These are phyloP conservation scores for Pogonomyrmex californicus DNA, from an alignment of 1,140 invertebrate species.

Conservation along the genomic window DNA sequence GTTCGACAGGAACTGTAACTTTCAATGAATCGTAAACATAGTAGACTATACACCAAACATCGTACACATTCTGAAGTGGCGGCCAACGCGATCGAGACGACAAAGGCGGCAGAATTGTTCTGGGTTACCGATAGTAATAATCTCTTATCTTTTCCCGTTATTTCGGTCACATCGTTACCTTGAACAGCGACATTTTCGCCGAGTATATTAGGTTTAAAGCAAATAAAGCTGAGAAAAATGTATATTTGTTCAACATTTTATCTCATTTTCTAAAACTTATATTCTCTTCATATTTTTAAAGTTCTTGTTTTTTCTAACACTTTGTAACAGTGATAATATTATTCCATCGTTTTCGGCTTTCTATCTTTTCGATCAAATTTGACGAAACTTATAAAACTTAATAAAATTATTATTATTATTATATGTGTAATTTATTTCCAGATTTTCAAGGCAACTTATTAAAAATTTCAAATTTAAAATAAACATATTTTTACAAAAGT, in stretches of 20 bases:
- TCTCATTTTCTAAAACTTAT: neutral
- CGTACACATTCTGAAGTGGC: neutral
- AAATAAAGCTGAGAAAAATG: neutral
- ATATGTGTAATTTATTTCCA: too few relatives aligned
- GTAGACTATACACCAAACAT: neutral
- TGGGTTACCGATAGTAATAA: neutral
- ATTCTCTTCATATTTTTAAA: neutral
- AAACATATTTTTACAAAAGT: too few relatives aligned
- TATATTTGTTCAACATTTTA: neutral
- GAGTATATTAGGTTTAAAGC: neutral
- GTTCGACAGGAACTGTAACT: slow-evolving; percentile 53
- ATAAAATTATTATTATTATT: too few relatives aligned
- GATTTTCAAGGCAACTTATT: too few relatives aligned
- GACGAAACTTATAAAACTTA: neutral
- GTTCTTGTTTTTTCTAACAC: neutral
- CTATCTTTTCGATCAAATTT: neutral
- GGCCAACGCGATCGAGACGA: neutral
- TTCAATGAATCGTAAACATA: slow-evolving; percentile 38
- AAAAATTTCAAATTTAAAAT: too few relatives aligned
- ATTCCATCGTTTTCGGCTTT: neutral
- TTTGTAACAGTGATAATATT: neutral
- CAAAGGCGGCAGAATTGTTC: slow-evolving; percentile 1
- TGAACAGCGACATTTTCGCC: neutral
- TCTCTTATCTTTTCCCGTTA: neutral
- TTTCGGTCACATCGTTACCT: neutral